Percentiles rank a stretch among this genome's conserved stretches.
These are phyloP conservation scores for Vespertilio murinus DNA, from an alignment of 2,797 vertebrate genomes.

Conservation along the genomic window DNA sequence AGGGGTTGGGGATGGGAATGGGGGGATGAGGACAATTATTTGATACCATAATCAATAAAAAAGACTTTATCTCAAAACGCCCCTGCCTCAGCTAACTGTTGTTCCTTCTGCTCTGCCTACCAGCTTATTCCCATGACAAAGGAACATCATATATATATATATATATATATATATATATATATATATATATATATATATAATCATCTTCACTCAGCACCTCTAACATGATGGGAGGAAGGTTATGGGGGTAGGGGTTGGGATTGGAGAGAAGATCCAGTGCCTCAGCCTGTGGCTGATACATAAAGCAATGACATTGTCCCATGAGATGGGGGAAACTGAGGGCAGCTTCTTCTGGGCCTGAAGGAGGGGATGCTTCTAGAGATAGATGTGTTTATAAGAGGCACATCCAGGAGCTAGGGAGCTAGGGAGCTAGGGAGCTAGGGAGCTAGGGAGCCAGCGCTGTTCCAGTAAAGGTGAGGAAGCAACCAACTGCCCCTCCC, in stretches of 20 bases:
- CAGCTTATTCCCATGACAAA: conserved; percentile 86
- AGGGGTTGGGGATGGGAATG: too few relatives aligned
- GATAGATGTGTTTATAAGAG: conserved; percentile 87
- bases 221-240: conserved; percentile 77
- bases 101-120: conserved; percentile 85
- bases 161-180: conserved; percentile 90
- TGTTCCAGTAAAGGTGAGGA: conserved; percentile 91
- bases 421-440: conserved; percentile 78
- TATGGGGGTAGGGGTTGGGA: conserved; percentile 62
- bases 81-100: conserved; percentile 33
- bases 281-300: conserved; percentile 93
- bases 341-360: conserved; percentile 89
- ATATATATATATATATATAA: conserved; percentile 90
- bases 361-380: conserved; percentile 87
- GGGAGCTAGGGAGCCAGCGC: conserved; percentile 82
- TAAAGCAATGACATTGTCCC: conserved; percentile 89
- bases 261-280: conserved; percentile 85
- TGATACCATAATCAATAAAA: too few relatives aligned
- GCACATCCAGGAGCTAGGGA: conserved; percentile 61
- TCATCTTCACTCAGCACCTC: conserved; percentile 89
- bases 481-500: conserved; percentile 79
- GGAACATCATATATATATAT: conserved; percentile 89
- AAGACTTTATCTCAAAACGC: conserved; percentile 72
- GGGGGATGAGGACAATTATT: too few relatives aligned
- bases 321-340: conserved; percentile 86